Evolutionary conservation across 2,888 invertebrate genomes (phyloP).

Genomic region (Urechis unicinctus): DNA sequence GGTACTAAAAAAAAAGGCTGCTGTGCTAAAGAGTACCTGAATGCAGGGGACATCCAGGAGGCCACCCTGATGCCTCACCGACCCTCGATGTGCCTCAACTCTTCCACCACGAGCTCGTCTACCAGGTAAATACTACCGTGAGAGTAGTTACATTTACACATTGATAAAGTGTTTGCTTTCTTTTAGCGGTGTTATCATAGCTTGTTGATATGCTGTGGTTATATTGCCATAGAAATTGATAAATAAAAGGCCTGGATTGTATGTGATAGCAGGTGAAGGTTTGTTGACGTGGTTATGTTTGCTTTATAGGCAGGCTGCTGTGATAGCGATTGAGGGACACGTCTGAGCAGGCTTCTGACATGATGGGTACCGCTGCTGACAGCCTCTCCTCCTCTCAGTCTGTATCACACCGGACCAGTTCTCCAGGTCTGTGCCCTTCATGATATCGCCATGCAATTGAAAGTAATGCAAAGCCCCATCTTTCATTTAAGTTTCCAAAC

Average conservation of each 20-base stretch:
- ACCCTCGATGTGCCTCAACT: slow-evolving; percentile 89
- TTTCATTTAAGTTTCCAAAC: too few species aligned
- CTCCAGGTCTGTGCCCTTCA: slow-evolving; percentile 59
- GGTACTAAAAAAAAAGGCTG: slow-evolving; percentile 68
- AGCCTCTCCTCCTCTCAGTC: slow-evolving; percentile 66
- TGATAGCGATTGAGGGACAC: slow-evolving; percentile 79
- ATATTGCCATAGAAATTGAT: too few species aligned
- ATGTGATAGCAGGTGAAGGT: too few species aligned
- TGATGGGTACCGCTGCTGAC: slow-evolving; percentile 73
- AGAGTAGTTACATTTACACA: background rate
- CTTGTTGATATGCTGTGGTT: too few species aligned
- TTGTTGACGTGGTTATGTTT: too few species aligned
- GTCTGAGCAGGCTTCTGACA: slow-evolving; percentile 72
- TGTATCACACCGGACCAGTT: slow-evolving; percentile 80
- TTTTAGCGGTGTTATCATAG: background rate
- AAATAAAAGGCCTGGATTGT: too few species aligned
- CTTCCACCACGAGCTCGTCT: slow-evolving; percentile 91
- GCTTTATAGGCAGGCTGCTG: slow-evolving; percentile 74
- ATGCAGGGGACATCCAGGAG: slow-evolving; percentile 74
- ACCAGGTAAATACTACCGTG: slow-evolving; percentile 60
- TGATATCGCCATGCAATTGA: too few species aligned
- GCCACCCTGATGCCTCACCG: slow-evolving; percentile 76
- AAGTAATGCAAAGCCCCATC: too few species aligned
- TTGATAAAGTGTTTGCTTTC: background rate
- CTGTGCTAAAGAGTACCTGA: slow-evolving; percentile 75